Base-by-base conservation (phyloP, 2,888 invertebrate species). In the Orthosia cruda region DNA sequence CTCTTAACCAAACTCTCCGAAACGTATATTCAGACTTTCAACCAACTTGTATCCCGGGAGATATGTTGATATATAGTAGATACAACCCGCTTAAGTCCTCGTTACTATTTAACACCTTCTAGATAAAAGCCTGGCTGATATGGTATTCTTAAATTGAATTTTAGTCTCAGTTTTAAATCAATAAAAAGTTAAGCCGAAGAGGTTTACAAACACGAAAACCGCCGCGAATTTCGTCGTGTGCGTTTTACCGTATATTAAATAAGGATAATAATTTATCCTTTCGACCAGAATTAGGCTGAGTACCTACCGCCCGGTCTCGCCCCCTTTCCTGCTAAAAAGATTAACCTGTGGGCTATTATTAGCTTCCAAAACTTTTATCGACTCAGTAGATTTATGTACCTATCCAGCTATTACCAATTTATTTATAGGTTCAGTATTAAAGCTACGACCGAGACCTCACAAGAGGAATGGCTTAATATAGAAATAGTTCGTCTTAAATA, bases 391-490 rank as follows among this genome's bases (percentile, higher is more conserved):
- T 83, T 52, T 68, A 78, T 74, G 69, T 70, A 67, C 26, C 52
- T 15, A 57, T 71, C 47, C 23, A 26, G 47, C 68, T 20, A 59
- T 26, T 71, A 61, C 55, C 26, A 62, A 49, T 16, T 71, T 74
- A 68, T 74, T 73, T 82, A 59, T 81, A 68, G 54, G 47, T 71
- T 61, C 12, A 40, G 23, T 61, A 61, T 80, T 61, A 67, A 71
- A 71, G 62, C 50, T 57, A 49, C 23, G 15, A 15, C 50, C 23
- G 47, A 74, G 83, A 83, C 85, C 85, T 32, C 85, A 84, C 81
- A 83, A 61, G 85, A 66, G 50, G 85, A 80, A 66, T 55, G 58
- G 58, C 65, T 74, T 64, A 68, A 52, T 70, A 61, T 81, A 81
- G 57, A 74, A 77, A 71, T 71, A 67, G 67, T 70, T 71, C 32